A percentile compares a stretch with the other conserved stretches of the same genome.
These are phyloP conservation scores for Lasius platythorax DNA, from an alignment of 2,888 invertebrate species.

Conservation along the genomic window DNA sequence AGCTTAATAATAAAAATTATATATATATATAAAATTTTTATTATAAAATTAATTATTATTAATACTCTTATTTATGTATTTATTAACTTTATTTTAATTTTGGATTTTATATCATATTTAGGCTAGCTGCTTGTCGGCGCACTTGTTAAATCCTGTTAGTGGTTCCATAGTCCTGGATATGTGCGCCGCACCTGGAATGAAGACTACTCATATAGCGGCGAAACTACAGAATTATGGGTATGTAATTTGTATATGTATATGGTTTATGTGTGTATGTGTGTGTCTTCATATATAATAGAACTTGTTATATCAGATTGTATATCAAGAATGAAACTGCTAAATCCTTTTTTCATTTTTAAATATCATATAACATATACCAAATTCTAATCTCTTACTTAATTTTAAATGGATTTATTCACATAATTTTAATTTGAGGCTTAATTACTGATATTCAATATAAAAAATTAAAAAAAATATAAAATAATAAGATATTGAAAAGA, in stretches of 20 bases:
- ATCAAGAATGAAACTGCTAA: background rate
- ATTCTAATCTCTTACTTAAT: background rate
- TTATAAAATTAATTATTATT: background rate
- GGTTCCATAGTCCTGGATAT: conserved; percentile 94
- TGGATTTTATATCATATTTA: conserved; percentile 81
- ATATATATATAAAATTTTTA: no score
- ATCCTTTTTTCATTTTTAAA: background rate
- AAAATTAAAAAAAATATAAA: background rate
- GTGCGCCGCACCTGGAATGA: conserved; percentile 99
- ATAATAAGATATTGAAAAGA: background rate
- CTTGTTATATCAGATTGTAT: background rate
- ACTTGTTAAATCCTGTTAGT: conserved; percentile 91
- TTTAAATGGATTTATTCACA: background rate
- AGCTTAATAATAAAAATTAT: no score
- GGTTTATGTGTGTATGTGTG: background rate
- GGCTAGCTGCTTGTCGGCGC: conserved; percentile 97
- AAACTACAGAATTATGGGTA: conserved; percentile 92
- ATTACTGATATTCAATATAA: background rate
- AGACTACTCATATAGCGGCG: conserved; percentile 96
- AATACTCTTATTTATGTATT: background rate
- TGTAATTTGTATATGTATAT: conserved; percentile 11
- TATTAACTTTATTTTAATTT: conserved; percentile 37
- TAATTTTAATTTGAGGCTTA: background rate
- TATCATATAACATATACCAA: background rate
- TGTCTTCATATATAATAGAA: conserved; percentile 42